A percentile compares a stretch with the other conserved stretches of the same genome.
Conservation (phyloP, 2,113 vertebrate genomes). For the Clupea harengus region DNA sequence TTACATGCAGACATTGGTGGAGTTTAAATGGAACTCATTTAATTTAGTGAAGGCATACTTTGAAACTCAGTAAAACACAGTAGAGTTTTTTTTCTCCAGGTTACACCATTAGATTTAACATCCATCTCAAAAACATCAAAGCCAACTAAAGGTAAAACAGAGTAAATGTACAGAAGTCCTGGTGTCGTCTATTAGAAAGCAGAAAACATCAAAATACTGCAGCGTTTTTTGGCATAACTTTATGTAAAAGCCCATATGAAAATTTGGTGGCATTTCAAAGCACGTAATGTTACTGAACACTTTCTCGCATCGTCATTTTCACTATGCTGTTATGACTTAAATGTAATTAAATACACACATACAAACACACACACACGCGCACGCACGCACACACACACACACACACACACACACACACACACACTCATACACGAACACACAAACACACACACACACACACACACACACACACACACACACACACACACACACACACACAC, state of each 20-base stretch:
- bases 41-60: slow-evolving; percentile 46
- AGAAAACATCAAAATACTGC: slow-evolving; percentile 47
- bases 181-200: slow-evolving; percentile 45
- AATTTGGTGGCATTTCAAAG: slow-evolving; percentile 39
- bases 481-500: not conserved
- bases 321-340: slow-evolving; percentile 18
- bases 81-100: slow-evolving; percentile 43
- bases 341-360: not conserved
- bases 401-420: not conserved
- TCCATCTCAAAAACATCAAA: slow-evolving; percentile 44
- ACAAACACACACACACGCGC: not conserved
- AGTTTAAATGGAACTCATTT: slow-evolving; percentile 41
- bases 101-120: slow-evolving; percentile 33
- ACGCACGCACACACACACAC: not conserved
- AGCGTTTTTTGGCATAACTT: slow-evolving; percentile 38
- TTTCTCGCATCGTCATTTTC: slow-evolving; percentile 16
- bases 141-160: slow-evolving; percentile 36
- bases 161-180: slow-evolving; percentile 25
- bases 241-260: slow-evolving; percentile 41
- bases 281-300: slow-evolving; percentile 25
- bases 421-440: not conserved
- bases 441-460: not conserved
- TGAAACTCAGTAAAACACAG: slow-evolving; percentile 49
- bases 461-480: not conserved
- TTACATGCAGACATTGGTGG: slow-evolving; percentile 34